Conservation (phyloP, 1,140 invertebrate species). For the Mercenaria mercenaria region DNA sequence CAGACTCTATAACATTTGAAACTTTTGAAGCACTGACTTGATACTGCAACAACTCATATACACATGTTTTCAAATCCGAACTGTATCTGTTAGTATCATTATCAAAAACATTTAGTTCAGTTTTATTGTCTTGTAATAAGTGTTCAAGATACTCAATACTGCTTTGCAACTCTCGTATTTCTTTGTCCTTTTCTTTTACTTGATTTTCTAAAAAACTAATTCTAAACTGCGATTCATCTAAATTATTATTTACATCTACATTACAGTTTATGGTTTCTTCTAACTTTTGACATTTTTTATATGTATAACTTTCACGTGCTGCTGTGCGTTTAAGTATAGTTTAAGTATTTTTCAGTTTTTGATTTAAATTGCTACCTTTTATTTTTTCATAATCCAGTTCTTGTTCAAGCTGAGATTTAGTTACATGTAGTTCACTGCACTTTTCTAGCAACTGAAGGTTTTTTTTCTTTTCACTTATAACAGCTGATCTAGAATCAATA, state of each 20-base stretch:
- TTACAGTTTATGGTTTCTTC: too few relatives aligned
- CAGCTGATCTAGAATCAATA: background rate
- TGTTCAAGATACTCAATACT: conserved; percentile 21
- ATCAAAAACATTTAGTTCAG: conserved; percentile 5
- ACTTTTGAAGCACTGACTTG: conserved; percentile 55
- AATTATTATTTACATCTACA: conserved; percentile 16
- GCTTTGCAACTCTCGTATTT: conserved; percentile 9
- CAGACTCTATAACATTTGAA: conserved; percentile 1
- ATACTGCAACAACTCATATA: conserved; percentile 40
- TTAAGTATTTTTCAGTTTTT: conserved; percentile 22
- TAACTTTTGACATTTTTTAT: conserved; percentile 22
- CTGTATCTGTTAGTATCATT: conserved; percentile 30
- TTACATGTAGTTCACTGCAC: conserved; percentile 32
- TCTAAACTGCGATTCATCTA: conserved; percentile 7
- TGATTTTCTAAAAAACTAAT: conserved; percentile 17
- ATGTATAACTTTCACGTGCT: conserved; percentile 33
- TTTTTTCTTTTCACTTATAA: background rate
- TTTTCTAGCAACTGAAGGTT: conserved; percentile 6
- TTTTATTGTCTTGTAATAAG: background rate
- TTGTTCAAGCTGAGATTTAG: background rate
- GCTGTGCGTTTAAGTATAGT: conserved; percentile 25
- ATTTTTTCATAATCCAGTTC: conserved; percentile 12
- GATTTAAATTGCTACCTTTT: conserved; percentile 3
- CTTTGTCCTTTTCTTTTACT: conserved; percentile 14
- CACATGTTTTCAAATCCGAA: conserved; percentile 32